Percentiles rank a stretch among this genome's conserved stretches.
Conservation (phyloP, 2,888 invertebrate genomes). For the Drosophila mettleri region DNA sequence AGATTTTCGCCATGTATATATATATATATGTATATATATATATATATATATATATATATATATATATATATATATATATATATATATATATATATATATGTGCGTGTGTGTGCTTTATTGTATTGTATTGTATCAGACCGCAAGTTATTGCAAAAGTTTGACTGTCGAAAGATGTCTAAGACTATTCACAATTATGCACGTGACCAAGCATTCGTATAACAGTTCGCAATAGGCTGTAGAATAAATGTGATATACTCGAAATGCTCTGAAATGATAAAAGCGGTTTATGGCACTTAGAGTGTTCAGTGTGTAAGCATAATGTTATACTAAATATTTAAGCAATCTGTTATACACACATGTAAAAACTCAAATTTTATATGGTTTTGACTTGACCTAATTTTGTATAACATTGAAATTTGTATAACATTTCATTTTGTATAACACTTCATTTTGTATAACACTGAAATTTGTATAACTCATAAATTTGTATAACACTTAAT, state of each 20-base stretch:
- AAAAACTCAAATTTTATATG: no score
- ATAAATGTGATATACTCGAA: neutral
- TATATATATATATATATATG: no score
- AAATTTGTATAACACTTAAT: neutral
- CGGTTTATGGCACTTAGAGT: neutral
- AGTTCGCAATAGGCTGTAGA: conserved; percentile 9
- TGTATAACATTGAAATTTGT: conserved; percentile 5
- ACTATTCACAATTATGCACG: neutral
- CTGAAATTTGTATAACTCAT: no score
- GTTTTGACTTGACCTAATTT: no score
- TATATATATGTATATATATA: no score
- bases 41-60: no score
- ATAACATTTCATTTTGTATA: neutral
- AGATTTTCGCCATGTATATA: conserved; percentile 62
- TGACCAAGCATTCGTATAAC: neutral
- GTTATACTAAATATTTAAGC: no score
- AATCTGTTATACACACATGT: conserved; percentile 1
- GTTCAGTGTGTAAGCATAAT: no score
- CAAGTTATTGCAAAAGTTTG: conserved; percentile 55
- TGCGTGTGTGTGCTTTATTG: conserved; percentile 8
- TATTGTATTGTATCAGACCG: conserved; percentile 1
- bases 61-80: no score
- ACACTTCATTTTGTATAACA: neutral
- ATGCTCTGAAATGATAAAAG: neutral
- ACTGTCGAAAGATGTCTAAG: conserved; percentile 33